Conservation (phyloP, 2,113 vertebrate genomes). For the Saguinus midas region DNA sequence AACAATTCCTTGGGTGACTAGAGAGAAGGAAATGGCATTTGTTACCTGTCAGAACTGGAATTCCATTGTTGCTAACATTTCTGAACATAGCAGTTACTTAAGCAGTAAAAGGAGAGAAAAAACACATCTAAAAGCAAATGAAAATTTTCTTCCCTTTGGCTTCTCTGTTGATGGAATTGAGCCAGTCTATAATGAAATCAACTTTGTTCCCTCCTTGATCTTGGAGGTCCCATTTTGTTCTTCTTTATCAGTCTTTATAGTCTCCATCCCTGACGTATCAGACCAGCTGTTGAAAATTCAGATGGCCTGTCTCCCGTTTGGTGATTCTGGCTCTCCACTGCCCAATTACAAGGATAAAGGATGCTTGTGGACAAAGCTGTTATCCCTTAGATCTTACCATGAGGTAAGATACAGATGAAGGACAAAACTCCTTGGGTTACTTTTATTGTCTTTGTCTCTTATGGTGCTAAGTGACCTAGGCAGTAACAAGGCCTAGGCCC, state of each 20-base stretch:
- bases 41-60: background rate
- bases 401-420: background rate
- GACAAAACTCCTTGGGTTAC: background rate
- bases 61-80: background rate
- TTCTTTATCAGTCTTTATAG: background rate
- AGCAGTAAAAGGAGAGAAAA: background rate
- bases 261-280: background rate
- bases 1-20: background rate
- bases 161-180: background rate
- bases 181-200: background rate
- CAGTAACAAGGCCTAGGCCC: background rate
- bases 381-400: background rate
- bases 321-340: background rate
- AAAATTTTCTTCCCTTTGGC: background rate
- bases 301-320: background rate
- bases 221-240: fast-evolving
- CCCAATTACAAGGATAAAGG: background rate
- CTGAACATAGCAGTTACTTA: background rate
- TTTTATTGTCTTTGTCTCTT: background rate
- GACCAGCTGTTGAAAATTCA: background rate
- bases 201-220: background rate
- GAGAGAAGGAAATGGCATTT: background rate
- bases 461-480: background rate
- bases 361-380: background rate
- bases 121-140: background rate